Evolutionary conservation across 2,113 vertebrate genomes (phyloP).

Genomic region (Zootoca vivipara): DNA sequence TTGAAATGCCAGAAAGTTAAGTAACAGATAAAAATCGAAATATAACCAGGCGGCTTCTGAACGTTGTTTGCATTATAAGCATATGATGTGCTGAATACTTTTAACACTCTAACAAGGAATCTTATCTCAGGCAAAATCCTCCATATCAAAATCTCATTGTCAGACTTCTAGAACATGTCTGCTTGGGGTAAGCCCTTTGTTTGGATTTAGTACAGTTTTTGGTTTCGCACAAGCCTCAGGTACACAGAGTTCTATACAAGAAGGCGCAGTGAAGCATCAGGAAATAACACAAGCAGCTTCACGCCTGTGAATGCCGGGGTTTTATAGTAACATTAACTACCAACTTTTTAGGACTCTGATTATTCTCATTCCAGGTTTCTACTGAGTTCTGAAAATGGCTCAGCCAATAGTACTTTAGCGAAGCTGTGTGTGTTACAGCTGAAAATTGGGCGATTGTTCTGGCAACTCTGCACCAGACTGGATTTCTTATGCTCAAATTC

Average conservation of each 20-base stretch:
- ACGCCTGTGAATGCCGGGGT: conserved; percentile 27
- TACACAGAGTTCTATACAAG: background rate
- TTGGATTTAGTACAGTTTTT: conserved; percentile 7
- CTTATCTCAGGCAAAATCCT: conserved; percentile 31
- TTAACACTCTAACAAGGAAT: background rate
- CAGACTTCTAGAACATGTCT: conserved; percentile 43
- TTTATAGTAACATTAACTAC: conserved; percentile 24
- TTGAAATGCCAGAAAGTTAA: background rate
- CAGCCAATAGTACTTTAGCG: conserved; percentile 46
- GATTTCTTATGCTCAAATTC: conserved; percentile 44
- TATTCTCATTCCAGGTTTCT: conserved; percentile 48
- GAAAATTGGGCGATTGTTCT: conserved; percentile 57
- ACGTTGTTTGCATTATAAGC: background rate
- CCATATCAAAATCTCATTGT: conserved; percentile 9
- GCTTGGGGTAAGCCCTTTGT: background rate
- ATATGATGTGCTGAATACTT: background rate
- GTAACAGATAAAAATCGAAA: background rate
- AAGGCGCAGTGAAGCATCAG: conserved; percentile 18
- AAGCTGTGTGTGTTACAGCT: conserved; percentile 44
- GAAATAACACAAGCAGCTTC: conserved; percentile 10
- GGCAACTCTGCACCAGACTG: conserved; percentile 54
- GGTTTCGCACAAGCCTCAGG: fast-evolving
- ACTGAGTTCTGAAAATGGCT: conserved; percentile 55
- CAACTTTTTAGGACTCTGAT: conserved; percentile 33
- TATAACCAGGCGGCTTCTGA: background rate